phyloP scores from a whole-genome alignment of 1,140 invertebrate genomes.

The Drosophila sp. region DNA sequence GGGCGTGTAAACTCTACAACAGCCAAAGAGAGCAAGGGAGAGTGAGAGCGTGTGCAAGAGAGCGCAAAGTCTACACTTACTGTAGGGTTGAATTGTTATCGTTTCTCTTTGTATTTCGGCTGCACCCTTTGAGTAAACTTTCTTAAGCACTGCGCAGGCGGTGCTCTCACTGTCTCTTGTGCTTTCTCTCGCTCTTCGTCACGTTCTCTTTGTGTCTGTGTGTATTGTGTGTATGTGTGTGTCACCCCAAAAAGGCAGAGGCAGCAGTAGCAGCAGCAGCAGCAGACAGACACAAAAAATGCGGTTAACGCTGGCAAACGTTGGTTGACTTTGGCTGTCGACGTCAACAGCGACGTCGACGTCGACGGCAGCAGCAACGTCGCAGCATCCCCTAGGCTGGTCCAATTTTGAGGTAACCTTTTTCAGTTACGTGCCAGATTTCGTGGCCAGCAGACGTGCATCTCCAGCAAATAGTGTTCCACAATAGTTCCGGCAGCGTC shows the following conservation, averaged over 20 bases:
- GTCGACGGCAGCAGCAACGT: constrained; percentile 3
- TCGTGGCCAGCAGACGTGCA: constrained; percentile 64
- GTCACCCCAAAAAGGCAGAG: constrained; percentile 21
- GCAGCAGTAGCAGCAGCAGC: constrained; percentile 8
- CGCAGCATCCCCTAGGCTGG: constrained; percentile 70
- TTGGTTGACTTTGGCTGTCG: no score
- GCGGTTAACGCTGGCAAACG: constrained; percentile 27
- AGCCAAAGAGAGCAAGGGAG: background rate
- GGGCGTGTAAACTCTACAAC: constrained; percentile 23
- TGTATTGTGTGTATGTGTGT: background rate
- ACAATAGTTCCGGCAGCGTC: background rate
- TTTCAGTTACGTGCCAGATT: constrained; percentile 74
- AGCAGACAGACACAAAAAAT: constrained; percentile 47
- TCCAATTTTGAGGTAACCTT: constrained; percentile 48
- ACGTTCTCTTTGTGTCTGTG: background rate
- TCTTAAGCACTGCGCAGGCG: constrained; percentile 53
- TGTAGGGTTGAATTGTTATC: constrained; percentile 40
- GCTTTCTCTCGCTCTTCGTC: constrained; percentile 12
- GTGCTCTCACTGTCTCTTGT: constrained; percentile 17
- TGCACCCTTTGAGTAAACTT: constrained; percentile 66
- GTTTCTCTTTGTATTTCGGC: constrained; percentile 7
- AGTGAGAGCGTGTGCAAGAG: constrained; percentile 21
- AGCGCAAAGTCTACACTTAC: constrained; percentile 30
- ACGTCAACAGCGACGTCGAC: constrained; percentile 31
- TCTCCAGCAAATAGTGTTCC: constrained; percentile 5